phyloP scores from a whole-genome alignment of 23 tunicate genomes.

The Phallusia fumigata region DNA sequence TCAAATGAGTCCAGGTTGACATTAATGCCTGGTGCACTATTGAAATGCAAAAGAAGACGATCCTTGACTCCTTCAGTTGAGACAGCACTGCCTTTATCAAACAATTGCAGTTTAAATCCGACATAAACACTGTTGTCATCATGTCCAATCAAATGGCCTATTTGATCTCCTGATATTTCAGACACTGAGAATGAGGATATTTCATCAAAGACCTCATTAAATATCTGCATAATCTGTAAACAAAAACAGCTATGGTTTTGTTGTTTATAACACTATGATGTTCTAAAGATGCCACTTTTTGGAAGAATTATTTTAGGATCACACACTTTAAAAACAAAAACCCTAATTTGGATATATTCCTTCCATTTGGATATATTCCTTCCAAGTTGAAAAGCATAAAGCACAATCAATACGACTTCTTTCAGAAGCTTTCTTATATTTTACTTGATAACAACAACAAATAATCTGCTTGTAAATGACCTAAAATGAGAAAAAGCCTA shows the following conservation, averaged over 20 bases:
- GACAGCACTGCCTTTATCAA: neutral
- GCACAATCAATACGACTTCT: too few species aligned
- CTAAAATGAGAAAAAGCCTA: too few species aligned
- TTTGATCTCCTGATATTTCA: conserved; percentile 20
- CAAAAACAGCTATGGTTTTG: neutral
- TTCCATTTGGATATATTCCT: too few species aligned
- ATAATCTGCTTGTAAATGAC: too few species aligned
- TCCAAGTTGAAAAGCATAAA: too few species aligned
- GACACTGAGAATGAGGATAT: conserved; percentile 7
- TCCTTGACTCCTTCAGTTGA: neutral
- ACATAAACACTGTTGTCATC: conserved; percentile 9
- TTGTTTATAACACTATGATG: too few species aligned
- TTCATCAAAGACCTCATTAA: neutral
- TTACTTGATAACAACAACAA: too few species aligned
- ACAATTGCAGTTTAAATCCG: neutral
- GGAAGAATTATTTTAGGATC: too few species aligned
- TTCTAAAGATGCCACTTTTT: too few species aligned
- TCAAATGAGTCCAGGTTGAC: conserved; percentile 31
- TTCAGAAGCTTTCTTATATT: too few species aligned
- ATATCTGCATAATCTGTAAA: neutral
- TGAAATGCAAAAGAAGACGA: neutral
- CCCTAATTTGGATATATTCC: too few species aligned
- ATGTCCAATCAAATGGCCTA: conserved; percentile 22
- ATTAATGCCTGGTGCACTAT: neutral
- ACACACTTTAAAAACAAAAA: too few species aligned